phyloP scores from a whole-genome alignment of 2,888 invertebrate species.

The Thelaira solivaga region DNA sequence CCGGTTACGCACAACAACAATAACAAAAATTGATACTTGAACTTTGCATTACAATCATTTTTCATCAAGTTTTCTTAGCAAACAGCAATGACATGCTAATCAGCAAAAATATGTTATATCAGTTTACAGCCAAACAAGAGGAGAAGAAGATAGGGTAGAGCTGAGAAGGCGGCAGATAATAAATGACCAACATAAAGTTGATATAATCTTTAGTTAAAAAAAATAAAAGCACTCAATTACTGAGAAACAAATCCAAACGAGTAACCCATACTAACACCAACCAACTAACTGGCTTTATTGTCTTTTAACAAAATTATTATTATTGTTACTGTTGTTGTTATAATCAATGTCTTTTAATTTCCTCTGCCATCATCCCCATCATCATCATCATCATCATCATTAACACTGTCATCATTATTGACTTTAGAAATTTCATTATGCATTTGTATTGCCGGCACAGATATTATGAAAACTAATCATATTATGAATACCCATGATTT shows the following conservation, averaged over 20 bases:
- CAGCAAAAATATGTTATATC: neutral
- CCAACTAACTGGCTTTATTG: neutral
- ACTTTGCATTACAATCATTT: neutral
- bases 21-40: neutral
- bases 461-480: constrained; percentile 53
- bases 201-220: neutral
- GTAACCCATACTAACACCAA: neutral
- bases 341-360: no score
- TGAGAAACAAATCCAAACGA: neutral
- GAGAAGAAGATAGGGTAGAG: neutral
- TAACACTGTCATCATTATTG: neutral
- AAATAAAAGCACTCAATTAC: neutral
- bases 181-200: neutral
- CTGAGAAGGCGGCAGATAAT: neutral
- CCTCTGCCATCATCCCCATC: neutral
- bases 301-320: neutral
- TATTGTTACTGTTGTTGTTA: no score
- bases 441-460: neutral
- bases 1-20: neutral
- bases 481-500: constrained; percentile 49
- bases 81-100: neutral
- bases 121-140: neutral
- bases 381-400: neutral
- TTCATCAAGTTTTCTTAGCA: neutral
- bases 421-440: no score